Evolutionary conservation across 2,113 vertebrate genomes (phyloP).

Genomic region (Chloropsis hardwickii): DNA sequence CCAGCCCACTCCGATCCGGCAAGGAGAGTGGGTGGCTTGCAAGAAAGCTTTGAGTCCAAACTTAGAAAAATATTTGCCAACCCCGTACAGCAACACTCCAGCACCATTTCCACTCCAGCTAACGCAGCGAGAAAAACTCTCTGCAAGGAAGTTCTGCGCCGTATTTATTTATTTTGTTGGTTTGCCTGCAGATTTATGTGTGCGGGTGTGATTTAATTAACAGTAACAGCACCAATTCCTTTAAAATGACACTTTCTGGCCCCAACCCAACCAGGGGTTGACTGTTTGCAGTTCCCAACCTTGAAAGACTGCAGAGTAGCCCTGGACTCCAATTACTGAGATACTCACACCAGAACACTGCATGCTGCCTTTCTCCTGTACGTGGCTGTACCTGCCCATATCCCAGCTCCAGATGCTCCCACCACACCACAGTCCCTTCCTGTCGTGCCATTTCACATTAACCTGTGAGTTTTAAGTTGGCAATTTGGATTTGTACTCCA

Average conservation of each 20-base stretch:
- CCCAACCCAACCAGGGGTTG: neutral
- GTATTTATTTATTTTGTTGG: neutral
- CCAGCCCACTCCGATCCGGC: neutral
- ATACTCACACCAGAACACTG: fast-evolving
- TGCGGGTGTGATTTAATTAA: neutral
- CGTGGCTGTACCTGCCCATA: neutral
- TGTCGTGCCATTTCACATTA: fast-evolving
- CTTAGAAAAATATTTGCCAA: constrained; percentile 18
- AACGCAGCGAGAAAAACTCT: fast-evolving
- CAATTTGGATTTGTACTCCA: neutral
- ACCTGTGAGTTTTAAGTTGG: neutral
- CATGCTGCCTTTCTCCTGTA: neutral
- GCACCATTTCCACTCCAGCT: neutral
- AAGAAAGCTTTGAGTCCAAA: constrained; percentile 18
- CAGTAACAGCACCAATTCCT: neutral
- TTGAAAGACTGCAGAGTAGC: neutral
- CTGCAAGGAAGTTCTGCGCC: neutral
- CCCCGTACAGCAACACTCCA: neutral
- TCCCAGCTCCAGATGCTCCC: neutral
- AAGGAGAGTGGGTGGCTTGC: neutral
- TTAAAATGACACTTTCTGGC: neutral
- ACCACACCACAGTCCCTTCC: neutral
- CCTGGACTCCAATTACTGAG: neutral
- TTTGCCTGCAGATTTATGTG: neutral
- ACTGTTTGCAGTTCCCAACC: constrained; percentile 17